Evolutionary conservation across 2,888 invertebrate genomes (phyloP), one percentile per base, ranked within the genome.

Genomic region (Ommatoiulus sabulosus): DNA sequence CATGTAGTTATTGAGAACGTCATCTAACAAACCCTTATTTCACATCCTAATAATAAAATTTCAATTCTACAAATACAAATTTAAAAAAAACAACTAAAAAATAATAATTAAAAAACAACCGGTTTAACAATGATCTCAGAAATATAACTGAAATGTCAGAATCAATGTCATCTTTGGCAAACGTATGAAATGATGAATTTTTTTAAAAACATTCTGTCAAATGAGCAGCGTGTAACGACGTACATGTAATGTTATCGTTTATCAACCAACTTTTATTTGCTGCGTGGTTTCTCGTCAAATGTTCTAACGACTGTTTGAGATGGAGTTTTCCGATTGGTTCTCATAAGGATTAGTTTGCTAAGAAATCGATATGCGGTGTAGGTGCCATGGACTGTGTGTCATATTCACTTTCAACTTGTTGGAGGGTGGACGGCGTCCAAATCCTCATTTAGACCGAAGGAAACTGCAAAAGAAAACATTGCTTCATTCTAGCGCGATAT

Each of bases 311-410:
- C 48, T 63, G 6, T 63, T 63, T 20, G 63, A 8, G n/a, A 63
- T 63, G 20, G n/a, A 6, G 0, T 20, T 20, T 63, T 63, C 8
- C 63, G 63, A 63, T 63, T 20, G 63, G 63, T 63, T 63, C 20
- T 63, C 63, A 63, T 63, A 63, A 63, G 63, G 12, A 63, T 63
- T 63, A 63, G 63, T 17, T 63, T n/a, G 63, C 63, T 63, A 63
- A 63, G 63, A 63, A 63, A 63, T 63, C 63, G 63, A 63, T 63
- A 63, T 63, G 63, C 20, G 63, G 63, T 63, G n/a, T 63, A 63
- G 35, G 20, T n/a, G n/a, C 20, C 0, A 20, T 63, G 63, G 63
- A 63, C 63, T 20, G 12, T 63, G 63, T 63, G 20, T 63, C 63
- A 63, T 63, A 63, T 63, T 63, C 63, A 63, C 20, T 63, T 63